Evolutionary conservation across 1,140 invertebrate genomes (phyloP).

Genomic region (Maniola jurtina): DNA sequence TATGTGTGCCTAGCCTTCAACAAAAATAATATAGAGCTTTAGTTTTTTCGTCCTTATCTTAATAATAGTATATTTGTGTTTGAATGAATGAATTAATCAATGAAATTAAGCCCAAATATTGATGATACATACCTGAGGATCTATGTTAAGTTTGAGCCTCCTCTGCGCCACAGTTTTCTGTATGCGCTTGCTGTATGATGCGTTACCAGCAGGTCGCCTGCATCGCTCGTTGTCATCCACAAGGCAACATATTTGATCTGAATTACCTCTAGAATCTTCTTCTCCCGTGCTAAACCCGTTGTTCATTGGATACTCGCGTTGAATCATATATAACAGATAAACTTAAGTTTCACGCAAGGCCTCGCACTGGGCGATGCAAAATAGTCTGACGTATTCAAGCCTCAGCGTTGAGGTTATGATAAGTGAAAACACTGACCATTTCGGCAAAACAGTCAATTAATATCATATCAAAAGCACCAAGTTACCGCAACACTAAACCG

Average conservation of each 20-base stretch:
- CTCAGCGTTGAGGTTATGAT: constrained; percentile 67
- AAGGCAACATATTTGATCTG: constrained; percentile 95
- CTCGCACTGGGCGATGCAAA: constrained; percentile 51
- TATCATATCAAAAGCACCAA: constrained; percentile 39
- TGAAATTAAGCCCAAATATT: constrained; percentile 25
- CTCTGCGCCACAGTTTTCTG: constrained; percentile 97
- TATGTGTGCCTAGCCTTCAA: constrained; percentile 94
- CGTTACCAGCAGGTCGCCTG: constrained; percentile 93
- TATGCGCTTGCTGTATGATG: constrained; percentile 97
- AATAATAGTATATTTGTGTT: not conserved
- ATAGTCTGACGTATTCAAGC: constrained; percentile 65
- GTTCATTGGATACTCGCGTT: constrained; percentile 81
- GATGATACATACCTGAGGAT: constrained; percentile 82
- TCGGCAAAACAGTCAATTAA: constrained; percentile 43
- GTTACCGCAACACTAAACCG: constrained; percentile 31
- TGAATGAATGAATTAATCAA: constrained; percentile 18
- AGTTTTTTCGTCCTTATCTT: not conserved
- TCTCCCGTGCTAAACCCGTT: constrained; percentile 95
- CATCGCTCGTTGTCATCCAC: constrained; percentile 94
- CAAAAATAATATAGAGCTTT: constrained; percentile 9
- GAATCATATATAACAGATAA: constrained; percentile 78
- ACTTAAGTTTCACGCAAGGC: constrained; percentile 49
- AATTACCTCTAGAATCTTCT: constrained; percentile 90
- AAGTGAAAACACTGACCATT: constrained; percentile 63
- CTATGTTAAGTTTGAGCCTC: constrained; percentile 92